Percentiles rank a stretch among this genome's conserved stretches.
These are phyloP conservation scores for Schizotus pectinicornis DNA, from an alignment of 2,888 invertebrate genomes.

Conservation along the genomic window DNA sequence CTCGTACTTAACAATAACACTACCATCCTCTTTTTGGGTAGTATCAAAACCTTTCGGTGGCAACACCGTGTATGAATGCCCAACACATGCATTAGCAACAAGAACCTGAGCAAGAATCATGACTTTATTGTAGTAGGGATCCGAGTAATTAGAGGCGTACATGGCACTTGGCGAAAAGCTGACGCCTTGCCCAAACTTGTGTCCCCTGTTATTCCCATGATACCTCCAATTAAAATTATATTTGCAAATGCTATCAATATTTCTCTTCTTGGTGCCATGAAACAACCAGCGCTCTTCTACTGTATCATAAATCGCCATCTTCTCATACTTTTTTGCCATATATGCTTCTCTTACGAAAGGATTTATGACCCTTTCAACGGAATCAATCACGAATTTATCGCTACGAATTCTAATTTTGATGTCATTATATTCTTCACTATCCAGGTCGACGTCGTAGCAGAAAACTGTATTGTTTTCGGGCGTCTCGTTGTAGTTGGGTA, in stretches of 20 bases:
- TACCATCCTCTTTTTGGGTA: constrained; percentile 29
- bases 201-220: constrained; percentile 35
- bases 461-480: too few species aligned
- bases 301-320: too few species aligned
- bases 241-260: constrained; percentile 39
- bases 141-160: constrained; percentile 40
- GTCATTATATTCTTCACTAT: too few species aligned
- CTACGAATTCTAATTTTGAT: too few species aligned
- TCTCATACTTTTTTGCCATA: too few species aligned
- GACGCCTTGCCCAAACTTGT: constrained; percentile 46
- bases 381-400: too few species aligned
- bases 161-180: constrained; percentile 42
- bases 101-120: constrained; percentile 30
- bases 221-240: constrained; percentile 49
- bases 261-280: constrained; percentile 43
- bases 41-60: constrained; percentile 37
- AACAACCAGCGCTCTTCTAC: constrained; percentile 30
- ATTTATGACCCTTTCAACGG: too few species aligned
- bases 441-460: too few species aligned
- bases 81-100: constrained; percentile 21
- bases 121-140: constrained; percentile 33
- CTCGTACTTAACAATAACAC: constrained; percentile 38
- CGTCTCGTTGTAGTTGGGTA: too few species aligned
- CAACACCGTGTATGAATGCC: constrained; percentile 29
- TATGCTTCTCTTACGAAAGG: too few species aligned